phyloP scores from a whole-genome alignment of 2,113 vertebrate genomes.

The Hyperopisus bebe region DNA sequence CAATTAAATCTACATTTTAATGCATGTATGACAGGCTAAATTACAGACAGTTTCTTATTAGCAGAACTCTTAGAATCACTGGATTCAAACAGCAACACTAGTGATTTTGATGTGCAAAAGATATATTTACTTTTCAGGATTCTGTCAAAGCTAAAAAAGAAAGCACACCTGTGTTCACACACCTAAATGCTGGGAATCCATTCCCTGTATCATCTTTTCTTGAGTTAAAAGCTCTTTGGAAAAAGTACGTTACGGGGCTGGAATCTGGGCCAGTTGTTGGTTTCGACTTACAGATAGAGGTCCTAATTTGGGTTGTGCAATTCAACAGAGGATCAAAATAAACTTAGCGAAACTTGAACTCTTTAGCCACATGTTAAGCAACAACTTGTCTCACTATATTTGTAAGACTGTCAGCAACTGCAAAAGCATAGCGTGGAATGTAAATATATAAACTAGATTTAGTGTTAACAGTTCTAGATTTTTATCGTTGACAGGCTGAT shows the following conservation, averaged over 20 bases:
- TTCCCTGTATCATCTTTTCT: not conserved
- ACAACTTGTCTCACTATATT: not conserved
- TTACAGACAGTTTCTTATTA: not conserved
- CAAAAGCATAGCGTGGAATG: not conserved
- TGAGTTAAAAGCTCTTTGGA: not conserved
- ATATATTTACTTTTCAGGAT: not conserved
- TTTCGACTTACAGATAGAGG: constrained; percentile 12
- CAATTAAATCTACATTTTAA: not conserved
- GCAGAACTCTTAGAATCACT: not conserved
- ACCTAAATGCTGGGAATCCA: not conserved
- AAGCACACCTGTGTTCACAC: not conserved
- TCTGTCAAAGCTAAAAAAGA: not conserved
- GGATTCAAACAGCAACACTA: not conserved
- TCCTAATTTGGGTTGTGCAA: constrained; percentile 18
- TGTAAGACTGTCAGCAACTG: not conserved
- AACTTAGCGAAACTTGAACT: constrained; percentile 22
- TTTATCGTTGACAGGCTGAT: not conserved
- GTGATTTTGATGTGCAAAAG: not conserved
- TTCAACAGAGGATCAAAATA: constrained; percentile 26
- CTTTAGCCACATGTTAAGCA: constrained; percentile 3
- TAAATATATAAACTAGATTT: not conserved
- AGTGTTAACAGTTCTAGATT: not conserved
- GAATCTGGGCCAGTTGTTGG: constrained; percentile 5
- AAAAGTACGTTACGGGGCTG: not conserved
- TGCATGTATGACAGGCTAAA: not conserved